Evolutionary conservation across 2,888 invertebrate genomes (phyloP), one percentile per base, ranked within the genome.

Genomic region (Byasa hedistus): DNA sequence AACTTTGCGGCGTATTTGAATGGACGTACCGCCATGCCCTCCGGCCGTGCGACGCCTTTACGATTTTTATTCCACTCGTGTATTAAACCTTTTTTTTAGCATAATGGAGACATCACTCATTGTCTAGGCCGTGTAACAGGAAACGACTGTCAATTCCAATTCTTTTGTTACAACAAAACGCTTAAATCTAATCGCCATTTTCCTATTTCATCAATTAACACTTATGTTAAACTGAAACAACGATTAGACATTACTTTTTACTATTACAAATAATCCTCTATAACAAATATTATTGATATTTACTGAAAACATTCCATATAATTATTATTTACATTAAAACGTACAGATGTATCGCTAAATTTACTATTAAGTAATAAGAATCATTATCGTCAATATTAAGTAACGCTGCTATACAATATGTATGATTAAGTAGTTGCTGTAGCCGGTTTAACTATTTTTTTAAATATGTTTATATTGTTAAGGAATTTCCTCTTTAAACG

Each of bases 1-100:
- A 91, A 91, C 91, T 89, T 89, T 85, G 82, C 81, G 79, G 82
- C 79, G 80, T 81, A 82, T 84, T 84, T 86, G 79, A 85, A 82
- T 80, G 80, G 75, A 72, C 76, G 69, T n/a, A 82, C 86, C 87
- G 84, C 83, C 76, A 84, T 83, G 78, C 84, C 68, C 71, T 71
- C 71, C 80, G 71, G 73, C 77, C 72, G 65, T 63, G 65, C 76
- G 78, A 81, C 74, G 81, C 76, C 77, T 75, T 77, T 75, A 70
- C 75, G 82, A 84, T 86, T 80, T 82, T 82, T 81, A 83, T 82
- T 80, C 79, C 71, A 71, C 72, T 73, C 72, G 71, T 71, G 74
- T 64, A 68, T 71, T 68, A 68, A 54, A 70, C 71, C 75, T 71
- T 71, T 73, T 72, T 71, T 73, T 72, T 71, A 15, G 39, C 3